Percentiles rank a stretch among this genome's conserved stretches.
Evolutionary conservation across 2,888 invertebrate genomes (phyloP).

Genomic region (Vanessa cardui): DNA sequence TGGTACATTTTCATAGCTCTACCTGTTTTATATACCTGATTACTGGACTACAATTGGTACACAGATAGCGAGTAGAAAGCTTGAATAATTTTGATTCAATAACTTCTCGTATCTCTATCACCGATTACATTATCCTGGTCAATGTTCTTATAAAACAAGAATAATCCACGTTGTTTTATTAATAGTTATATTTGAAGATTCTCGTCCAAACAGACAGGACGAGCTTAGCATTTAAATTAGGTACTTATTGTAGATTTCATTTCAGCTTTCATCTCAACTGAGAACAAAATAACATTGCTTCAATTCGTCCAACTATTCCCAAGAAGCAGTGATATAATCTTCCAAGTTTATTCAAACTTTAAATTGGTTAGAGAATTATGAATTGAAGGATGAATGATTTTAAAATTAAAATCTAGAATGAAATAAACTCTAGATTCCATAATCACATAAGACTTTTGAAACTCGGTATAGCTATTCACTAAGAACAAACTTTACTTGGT

Average conservation of each 20-base stretch:
- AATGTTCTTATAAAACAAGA: background rate
- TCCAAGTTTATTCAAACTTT: conserved; percentile 1
- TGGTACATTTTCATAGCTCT: too few species aligned
- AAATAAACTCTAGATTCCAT: too few species aligned
- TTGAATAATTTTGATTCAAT: too few species aligned
- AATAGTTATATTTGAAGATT: conserved; percentile 20
- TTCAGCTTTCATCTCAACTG: conserved; percentile 8
- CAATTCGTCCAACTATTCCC: conserved; percentile 4
- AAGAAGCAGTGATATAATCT: background rate
- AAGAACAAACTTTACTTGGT: too few species aligned
- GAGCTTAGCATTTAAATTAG: conserved; percentile 25
- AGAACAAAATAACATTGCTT: conserved; percentile 12
- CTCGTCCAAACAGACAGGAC: conserved; percentile 9
- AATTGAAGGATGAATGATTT: background rate
- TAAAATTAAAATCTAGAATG: too few species aligned
- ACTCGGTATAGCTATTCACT: too few species aligned
- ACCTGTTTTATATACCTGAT: too few species aligned
- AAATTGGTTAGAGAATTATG: background rate
- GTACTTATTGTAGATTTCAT: conserved; percentile 21
- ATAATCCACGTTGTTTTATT: background rate
- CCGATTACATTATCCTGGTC: background rate
- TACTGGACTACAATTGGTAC: too few species aligned
- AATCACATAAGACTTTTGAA: too few species aligned
- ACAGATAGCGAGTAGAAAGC: too few species aligned
- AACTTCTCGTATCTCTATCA: too few species aligned